Conservation (phyloP, 35 echinoderm and acorn worm genomes). For the Acanthaster planci region DNA sequence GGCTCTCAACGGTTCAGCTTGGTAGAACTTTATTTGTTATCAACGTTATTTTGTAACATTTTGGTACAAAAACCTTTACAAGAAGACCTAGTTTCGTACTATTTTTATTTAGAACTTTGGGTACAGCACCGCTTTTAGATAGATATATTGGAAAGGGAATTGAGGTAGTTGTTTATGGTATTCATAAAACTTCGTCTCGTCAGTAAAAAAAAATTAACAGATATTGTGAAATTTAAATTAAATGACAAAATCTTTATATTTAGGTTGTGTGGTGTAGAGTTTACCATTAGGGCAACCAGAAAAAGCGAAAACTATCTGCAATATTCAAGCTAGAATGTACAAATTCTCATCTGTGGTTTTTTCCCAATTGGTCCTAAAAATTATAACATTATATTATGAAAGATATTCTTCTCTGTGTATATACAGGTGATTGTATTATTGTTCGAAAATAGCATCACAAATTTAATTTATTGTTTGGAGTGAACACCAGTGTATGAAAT, state of each 20-base stretch:
- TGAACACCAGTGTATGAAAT: conserved; percentile 10
- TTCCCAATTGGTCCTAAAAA: conserved; percentile 7
- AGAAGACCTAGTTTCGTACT: conserved; percentile 9
- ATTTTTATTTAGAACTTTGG: not conserved
- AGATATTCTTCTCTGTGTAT: conserved; percentile 12
- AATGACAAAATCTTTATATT: not conserved
- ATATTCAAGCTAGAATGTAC: conserved; percentile 26
- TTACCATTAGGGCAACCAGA: not conserved
- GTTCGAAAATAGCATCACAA: conserved; percentile 16
- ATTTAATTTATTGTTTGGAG: conserved; percentile 25
- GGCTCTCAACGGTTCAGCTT: not conserved
- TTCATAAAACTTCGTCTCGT: not conserved
- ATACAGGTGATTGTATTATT: conserved; percentile 27
- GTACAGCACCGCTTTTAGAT: not conserved
- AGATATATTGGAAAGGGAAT: not conserved
- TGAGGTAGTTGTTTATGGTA: not conserved
- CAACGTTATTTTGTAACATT: not conserved
- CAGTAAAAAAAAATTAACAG: not conserved
- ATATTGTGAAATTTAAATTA: not conserved
- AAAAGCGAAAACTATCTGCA: not conserved
- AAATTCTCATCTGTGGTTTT: conserved; percentile 3
- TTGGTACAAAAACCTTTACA: not conserved
- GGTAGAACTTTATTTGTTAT: conserved; percentile 4
- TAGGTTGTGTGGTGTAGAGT: conserved; percentile 10
- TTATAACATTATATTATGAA: not conserved